phyloP scores from a whole-genome alignment of 1,140 invertebrate genomes.

The Penaeus chinensis region DNA sequence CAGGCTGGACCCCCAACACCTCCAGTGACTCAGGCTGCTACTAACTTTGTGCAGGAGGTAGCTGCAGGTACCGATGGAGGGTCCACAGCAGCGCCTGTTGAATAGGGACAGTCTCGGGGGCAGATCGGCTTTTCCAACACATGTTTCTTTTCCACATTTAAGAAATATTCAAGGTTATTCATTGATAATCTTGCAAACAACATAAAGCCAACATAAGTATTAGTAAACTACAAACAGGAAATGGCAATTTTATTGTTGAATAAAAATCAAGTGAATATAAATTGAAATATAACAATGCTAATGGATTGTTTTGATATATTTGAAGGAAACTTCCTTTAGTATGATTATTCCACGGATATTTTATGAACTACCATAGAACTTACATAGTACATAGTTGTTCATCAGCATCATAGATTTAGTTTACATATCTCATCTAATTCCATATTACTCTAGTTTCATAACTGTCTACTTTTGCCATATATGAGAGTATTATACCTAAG shows the following conservation, averaged over 20 bases:
- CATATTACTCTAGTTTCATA: too few relatives aligned
- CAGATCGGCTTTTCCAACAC: constrained; percentile 54
- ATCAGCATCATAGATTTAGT: too few relatives aligned
- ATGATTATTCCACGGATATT: too few relatives aligned
- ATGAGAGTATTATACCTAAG: too few relatives aligned
- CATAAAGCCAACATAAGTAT: constrained; percentile 43
- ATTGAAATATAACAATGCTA: background rate
- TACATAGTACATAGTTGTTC: too few relatives aligned
- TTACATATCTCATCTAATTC: too few relatives aligned
- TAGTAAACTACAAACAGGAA: background rate
- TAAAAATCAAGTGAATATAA: background rate
- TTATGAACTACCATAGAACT: too few relatives aligned
- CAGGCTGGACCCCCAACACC: constrained; percentile 36
- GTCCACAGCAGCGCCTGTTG: constrained; percentile 22
- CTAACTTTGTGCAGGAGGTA: background rate
- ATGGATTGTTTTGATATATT: too few relatives aligned
- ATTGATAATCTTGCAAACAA: constrained; percentile 42
- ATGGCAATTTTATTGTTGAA: constrained; percentile 11
- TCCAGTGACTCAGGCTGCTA: constrained; percentile 9
- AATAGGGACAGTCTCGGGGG: constrained; percentile 55
- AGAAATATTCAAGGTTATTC: constrained; percentile 46
- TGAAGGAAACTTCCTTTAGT: too few relatives aligned
- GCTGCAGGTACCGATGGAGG: constrained; percentile 1
- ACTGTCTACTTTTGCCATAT: too few relatives aligned
- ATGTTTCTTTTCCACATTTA: constrained; percentile 45